Evolutionary conservation across 1,140 invertebrate genomes (phyloP).

Genomic region (Hormaphis cornu): DNA sequence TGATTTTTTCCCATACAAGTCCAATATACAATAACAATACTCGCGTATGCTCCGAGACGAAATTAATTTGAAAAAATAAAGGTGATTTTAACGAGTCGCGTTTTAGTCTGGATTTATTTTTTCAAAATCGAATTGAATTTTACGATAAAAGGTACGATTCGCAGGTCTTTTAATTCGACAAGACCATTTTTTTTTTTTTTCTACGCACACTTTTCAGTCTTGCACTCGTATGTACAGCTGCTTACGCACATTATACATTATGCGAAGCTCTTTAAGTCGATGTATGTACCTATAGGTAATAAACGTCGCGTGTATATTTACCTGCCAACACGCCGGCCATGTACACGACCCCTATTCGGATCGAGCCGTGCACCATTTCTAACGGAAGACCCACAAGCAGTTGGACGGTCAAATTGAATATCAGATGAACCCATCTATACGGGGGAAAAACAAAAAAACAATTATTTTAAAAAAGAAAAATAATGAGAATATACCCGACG

Average conservation of each 20-base stretch:
- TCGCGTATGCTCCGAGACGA: too few relatives aligned
- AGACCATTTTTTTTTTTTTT: too few relatives aligned
- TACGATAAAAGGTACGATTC: too few relatives aligned
- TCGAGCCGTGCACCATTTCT: conserved; percentile 93
- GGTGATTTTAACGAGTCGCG: background rate
- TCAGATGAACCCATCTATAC: conserved; percentile 87
- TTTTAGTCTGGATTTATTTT: too few relatives aligned
- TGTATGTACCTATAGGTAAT: too few relatives aligned
- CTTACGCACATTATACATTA: too few relatives aligned
- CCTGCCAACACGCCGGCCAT: conserved; percentile 87
- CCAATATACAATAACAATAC: too few relatives aligned
- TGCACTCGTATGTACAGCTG: background rate
- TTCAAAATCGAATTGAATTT: too few relatives aligned
- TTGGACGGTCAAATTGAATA: conserved; percentile 90
- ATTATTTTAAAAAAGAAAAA: conserved; percentile 21
- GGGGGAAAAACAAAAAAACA: conserved; percentile 44
- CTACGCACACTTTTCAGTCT: too few relatives aligned
- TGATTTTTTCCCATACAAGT: too few relatives aligned
- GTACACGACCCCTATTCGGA: conserved; percentile 81
- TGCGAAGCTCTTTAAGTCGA: background rate
- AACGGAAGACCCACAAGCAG: conserved; percentile 80
- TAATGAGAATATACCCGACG: background rate
- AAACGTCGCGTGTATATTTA: conserved; percentile 38
- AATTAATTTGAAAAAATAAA: too few relatives aligned
- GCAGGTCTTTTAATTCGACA: too few relatives aligned